Conservation (phyloP, 2,797 vertebrate species). For the Ctenochaetus hawaiiensis region DNA sequence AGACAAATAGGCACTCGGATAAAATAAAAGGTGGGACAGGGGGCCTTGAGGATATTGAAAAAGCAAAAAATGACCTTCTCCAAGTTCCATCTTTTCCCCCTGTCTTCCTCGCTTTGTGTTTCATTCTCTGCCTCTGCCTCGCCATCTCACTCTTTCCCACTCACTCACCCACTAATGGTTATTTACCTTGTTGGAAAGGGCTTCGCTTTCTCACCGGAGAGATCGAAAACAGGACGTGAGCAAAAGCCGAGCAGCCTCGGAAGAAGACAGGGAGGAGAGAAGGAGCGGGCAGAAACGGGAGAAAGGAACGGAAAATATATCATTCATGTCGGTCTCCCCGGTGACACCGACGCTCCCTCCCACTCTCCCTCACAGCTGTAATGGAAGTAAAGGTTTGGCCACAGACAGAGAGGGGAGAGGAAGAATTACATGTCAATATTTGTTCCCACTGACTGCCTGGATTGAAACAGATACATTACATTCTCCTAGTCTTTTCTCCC, state of each 20-base stretch:
- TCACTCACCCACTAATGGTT: slow-evolving; percentile 84
- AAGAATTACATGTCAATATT: slow-evolving; percentile 89
- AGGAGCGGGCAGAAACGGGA: slow-evolving; percentile 22
- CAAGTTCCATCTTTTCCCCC: slow-evolving; percentile 81
- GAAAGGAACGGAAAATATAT: slow-evolving; percentile 78
- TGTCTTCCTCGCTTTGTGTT: slow-evolving; percentile 31
- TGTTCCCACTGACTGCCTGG: slow-evolving; percentile 82
- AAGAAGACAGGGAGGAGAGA: slow-evolving; percentile 29
- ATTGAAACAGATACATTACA: slow-evolving; percentile 87
- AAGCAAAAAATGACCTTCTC: slow-evolving; percentile 88
- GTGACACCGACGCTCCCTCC: slow-evolving; percentile 77
- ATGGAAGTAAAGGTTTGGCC: slow-evolving; percentile 77
- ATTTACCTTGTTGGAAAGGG: slow-evolving; percentile 90
- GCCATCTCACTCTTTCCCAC: slow-evolving; percentile 71
- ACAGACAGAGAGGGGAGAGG: slow-evolving; percentile 53
- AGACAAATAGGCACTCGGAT: slow-evolving; percentile 83
- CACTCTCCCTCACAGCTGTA: slow-evolving; percentile 80
- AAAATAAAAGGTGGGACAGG: slow-evolving; percentile 73
- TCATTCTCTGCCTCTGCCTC: slow-evolving; percentile 47
- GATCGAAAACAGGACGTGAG: slow-evolving; percentile 65
- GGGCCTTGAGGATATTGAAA: slow-evolving; percentile 82
- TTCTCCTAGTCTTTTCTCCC: slow-evolving; percentile 69
- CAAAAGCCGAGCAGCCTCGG: slow-evolving; percentile 44
- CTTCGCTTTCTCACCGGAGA: slow-evolving; percentile 86
- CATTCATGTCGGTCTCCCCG: slow-evolving; percentile 84